phyloP scores from a whole-genome alignment of 2,888 invertebrate species.

The Volucella bombylans region DNA sequence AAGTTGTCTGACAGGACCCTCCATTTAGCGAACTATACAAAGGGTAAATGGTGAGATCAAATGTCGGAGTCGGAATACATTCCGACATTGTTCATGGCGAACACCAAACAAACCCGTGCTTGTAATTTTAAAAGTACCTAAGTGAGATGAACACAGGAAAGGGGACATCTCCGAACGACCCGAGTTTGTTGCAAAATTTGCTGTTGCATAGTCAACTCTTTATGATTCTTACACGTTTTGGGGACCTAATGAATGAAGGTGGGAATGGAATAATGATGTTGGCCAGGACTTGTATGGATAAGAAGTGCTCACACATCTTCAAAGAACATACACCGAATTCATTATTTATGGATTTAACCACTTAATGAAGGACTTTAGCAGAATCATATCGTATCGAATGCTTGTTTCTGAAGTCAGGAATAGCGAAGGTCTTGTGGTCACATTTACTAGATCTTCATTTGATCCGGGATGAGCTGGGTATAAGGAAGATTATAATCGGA shows the following conservation, averaged over 20 bases:
- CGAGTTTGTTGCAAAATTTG: conserved; percentile 44
- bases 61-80: conserved; percentile 22
- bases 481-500: too few relatives aligned
- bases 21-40: conserved; percentile 26
- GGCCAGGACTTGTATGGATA: not conserved
- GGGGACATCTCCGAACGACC: conserved; percentile 2
- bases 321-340: too few relatives aligned
- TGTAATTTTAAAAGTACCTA: conserved; percentile 33
- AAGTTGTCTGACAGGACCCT: conserved; percentile 42
- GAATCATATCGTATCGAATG: too few relatives aligned
- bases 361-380: too few relatives aligned
- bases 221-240: conserved; percentile 32
- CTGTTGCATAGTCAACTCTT: conserved; percentile 49
- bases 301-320: not conserved
- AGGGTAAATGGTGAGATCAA: conserved; percentile 66
- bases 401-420: too few relatives aligned
- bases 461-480: too few relatives aligned
- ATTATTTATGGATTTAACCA: too few relatives aligned
- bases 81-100: conserved; percentile 25
- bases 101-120: conserved; percentile 38
- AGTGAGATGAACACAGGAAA: conserved; percentile 7
- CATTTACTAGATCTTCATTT: too few relatives aligned
- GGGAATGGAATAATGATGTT: conserved; percentile 17
- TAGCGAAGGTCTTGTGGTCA: too few relatives aligned
- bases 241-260: conserved; percentile 37